Conservation (phyloP, 2,797 vertebrate genomes). For the Gastrophryne carolinensis region DNA sequence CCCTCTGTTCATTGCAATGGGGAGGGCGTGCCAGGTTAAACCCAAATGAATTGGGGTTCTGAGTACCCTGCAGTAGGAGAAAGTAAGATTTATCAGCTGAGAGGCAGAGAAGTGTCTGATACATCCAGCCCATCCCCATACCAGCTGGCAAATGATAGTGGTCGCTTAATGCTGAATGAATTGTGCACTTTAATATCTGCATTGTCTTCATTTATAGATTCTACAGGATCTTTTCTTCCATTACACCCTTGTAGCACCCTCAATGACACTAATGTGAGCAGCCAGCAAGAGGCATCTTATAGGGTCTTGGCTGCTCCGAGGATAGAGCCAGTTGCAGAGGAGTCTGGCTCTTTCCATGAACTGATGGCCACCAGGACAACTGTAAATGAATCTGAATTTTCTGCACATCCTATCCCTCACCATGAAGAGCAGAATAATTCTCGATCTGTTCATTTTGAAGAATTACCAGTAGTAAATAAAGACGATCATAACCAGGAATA, state of each 20-base stretch:
- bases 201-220: slow-evolving; percentile 52
- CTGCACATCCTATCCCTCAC: slow-evolving; percentile 30
- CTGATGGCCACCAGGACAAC: slow-evolving; percentile 57
- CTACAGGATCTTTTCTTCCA: slow-evolving; percentile 70
- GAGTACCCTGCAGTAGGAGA: too few species aligned
- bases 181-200: too few species aligned
- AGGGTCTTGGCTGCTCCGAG: slow-evolving; percentile 55
- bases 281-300: slow-evolving; percentile 53
- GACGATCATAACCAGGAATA: neutral
- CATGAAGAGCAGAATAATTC: slow-evolving; percentile 25
- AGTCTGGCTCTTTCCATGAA: slow-evolving; percentile 60
- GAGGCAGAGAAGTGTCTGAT: too few species aligned
- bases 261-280: slow-evolving; percentile 59
- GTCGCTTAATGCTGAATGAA: too few species aligned
- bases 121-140: too few species aligned
- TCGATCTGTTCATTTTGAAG: slow-evolving; percentile 47
- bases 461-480: slow-evolving; percentile 9
- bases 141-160: too few species aligned
- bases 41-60: too few species aligned
- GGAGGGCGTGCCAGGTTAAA: too few species aligned
- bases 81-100: too few species aligned
- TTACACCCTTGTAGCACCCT: slow-evolving; percentile 70
- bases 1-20: too few species aligned
- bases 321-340: slow-evolving; percentile 46
- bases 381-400: slow-evolving; percentile 46